Percentiles rank a stretch among this genome's conserved stretches.
Evolutionary conservation across 2,113 vertebrate genomes (phyloP).

Genomic region (Lagopus muta): DNA sequence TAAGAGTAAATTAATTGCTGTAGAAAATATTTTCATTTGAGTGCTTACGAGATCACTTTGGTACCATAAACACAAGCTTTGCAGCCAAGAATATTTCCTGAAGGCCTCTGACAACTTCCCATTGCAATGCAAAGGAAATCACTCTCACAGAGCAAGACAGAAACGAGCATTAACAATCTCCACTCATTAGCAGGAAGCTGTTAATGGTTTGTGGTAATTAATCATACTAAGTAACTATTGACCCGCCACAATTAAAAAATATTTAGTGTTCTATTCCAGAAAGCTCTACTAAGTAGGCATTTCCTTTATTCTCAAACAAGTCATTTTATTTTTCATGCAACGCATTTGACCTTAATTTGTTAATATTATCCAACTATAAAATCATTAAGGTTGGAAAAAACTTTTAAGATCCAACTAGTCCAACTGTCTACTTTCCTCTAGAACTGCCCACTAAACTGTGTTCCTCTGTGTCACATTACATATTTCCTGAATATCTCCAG

Average conservation of each 20-base stretch:
- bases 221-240: slow-evolving; percentile 33
- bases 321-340: not conserved
- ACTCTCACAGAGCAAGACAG: not conserved
- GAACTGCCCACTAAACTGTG: too few species aligned
- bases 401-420: too few species aligned
- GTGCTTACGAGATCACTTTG: not conserved
- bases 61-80: not conserved
- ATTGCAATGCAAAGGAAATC: not conserved
- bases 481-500: too few species aligned
- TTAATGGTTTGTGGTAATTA: not conserved
- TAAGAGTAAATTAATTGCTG: not conserved
- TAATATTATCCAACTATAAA: too few species aligned
- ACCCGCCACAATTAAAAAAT: slow-evolving; percentile 9
- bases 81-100: slow-evolving; percentile 43
- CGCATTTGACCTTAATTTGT: not conserved
- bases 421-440: too few species aligned
- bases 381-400: too few species aligned
- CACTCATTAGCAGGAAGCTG: slow-evolving; percentile 37
- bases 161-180: not conserved
- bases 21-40: not conserved
- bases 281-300: not conserved
- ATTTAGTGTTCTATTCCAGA: not conserved
- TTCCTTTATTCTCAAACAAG: not conserved
- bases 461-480: too few species aligned
- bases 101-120: slow-evolving; percentile 20